phyloP scores from a whole-genome alignment of 2,113 vertebrate genomes.

The Polyodon spathula region DNA sequence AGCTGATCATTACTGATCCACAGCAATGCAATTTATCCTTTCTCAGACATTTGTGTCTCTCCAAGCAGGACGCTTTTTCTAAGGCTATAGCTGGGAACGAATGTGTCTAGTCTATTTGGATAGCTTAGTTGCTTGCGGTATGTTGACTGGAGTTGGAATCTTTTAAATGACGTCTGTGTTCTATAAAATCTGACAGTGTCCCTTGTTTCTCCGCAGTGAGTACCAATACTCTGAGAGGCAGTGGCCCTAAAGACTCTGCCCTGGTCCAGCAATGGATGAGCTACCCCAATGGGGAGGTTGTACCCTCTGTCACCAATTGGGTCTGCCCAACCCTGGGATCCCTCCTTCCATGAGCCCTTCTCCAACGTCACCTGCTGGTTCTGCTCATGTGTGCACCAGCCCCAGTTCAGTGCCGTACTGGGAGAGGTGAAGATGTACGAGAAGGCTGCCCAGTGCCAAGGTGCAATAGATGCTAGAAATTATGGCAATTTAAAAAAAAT shows the following conservation, averaged over 20 bases:
- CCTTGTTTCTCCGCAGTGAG: slow-evolving; percentile 7
- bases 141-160: neutral
- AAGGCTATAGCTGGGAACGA: too few relatives aligned
- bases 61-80: too few relatives aligned
- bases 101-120: too few relatives aligned
- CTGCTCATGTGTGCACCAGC: neutral
- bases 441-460: neutral
- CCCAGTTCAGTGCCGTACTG: slow-evolving; percentile 11
- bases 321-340: slow-evolving; percentile 10
- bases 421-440: slow-evolving; percentile 1
- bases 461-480: neutral
- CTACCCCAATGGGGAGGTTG: slow-evolving; percentile 4
- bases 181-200: neutral
- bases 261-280: slow-evolving; percentile 18
- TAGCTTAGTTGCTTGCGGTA: too few relatives aligned
- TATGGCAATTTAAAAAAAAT: neutral
- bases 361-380: slow-evolving; percentile 15
- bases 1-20: too few relatives aligned
- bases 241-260: neutral
- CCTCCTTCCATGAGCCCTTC: slow-evolving; percentile 5
- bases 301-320: slow-evolving; percentile 6
- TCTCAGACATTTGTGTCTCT: too few relatives aligned
- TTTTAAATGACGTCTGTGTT: neutral
- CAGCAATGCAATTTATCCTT: too few relatives aligned
- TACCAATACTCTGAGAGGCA: slow-evolving; percentile 5